Base-by-base conservation (phyloP, 1,140 invertebrate genomes). In the Macrosteles quadrilineatus region DNA sequence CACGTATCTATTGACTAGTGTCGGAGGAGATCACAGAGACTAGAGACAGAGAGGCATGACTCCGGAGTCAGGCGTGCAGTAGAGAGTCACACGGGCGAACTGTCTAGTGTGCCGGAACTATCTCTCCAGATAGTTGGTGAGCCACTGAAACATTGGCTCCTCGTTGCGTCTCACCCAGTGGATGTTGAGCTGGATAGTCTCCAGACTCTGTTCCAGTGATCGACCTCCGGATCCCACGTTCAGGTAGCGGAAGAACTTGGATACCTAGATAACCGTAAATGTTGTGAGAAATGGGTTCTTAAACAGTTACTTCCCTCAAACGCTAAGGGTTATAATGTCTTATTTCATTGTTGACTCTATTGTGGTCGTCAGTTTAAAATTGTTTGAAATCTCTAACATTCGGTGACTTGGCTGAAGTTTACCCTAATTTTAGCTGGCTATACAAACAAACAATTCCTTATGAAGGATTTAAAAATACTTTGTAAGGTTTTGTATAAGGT, bases 111-210 rank as follows among this genome's bases (percentile, higher is more conserved):
- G 31, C 11, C 14, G n/a, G 21, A 43, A 73, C 73, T 74, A 74
- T 64, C 73, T 74, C 47, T 69, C 63, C 25, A 81, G 75, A 73
- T 85, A 81, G 32, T 81, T 79, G n/a, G 78, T 77, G 1, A 90
- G 80, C 88, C 88, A 90, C 53, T 83, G 73, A 71, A 85, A 83
- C 30, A 89, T 82, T 40, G 80, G 77, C 1, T 85, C 81, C n/a
- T 87, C 86, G 73, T 91, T 89, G 40, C 85, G 81, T 43, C 85
- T 80, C 1, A 91, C 85, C 90, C 90, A 93, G 68, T 89, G 85
- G n/a, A 92, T 90, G 77, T 92, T 92, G 43, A 91, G 83, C 74
- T 85, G 85, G 68, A 93, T 91, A n/a, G 84, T 89, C 80, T 93
- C 91, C 64, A 92, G 78, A 74, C 88, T 90, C 76, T 91, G 89